Conservation (phyloP, 1,140 invertebrate species). For the Drosophila bifasciata region DNA sequence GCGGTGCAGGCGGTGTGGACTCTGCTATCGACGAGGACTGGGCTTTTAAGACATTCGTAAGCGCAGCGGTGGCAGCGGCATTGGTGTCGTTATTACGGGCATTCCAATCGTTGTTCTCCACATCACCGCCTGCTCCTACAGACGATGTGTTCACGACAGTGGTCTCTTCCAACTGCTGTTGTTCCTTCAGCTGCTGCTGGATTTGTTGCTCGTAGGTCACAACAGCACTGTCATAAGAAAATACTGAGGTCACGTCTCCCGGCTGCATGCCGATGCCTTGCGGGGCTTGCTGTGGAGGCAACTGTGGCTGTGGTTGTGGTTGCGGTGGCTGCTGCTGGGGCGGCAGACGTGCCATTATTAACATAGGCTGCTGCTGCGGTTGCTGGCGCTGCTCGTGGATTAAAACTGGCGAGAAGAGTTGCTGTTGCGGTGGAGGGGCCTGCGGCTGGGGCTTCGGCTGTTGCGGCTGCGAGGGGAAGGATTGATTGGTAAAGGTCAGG, state of each 20-base stretch:
- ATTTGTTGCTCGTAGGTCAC: constrained; percentile 73
- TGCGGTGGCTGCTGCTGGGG: constrained; percentile 54
- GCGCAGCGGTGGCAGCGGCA: constrained; percentile 69
- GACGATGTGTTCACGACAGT: constrained; percentile 17
- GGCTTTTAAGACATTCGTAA: constrained; percentile 72
- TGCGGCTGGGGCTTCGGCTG: constrained; percentile 51
- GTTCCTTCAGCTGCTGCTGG: constrained; percentile 70
- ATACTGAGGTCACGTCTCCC: constrained; percentile 70
- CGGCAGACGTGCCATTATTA: constrained; percentile 62
- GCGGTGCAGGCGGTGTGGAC: constrained; percentile 28
- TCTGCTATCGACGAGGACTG: constrained; percentile 24
- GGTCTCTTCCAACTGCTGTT: constrained; percentile 45
- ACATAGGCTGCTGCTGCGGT: constrained; percentile 60
- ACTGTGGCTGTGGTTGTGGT: constrained; percentile 44
- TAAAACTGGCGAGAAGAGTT: constrained; percentile 69
- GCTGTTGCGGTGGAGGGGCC: constrained; percentile 52
- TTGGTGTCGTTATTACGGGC: constrained; percentile 59
- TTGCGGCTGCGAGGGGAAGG: constrained; percentile 85
- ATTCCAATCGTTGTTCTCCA: constrained; percentile 64
- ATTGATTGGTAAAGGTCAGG: constrained; percentile 92
- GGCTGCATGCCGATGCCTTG: constrained; percentile 75
- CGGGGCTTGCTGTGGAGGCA: constrained; percentile 40
- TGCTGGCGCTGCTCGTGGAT: constrained; percentile 64
- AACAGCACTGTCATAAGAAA: constrained; percentile 61
- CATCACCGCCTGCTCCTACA: constrained; percentile 37